Percentiles rank a stretch among this genome's conserved stretches.
phyloP scores from a whole-genome alignment of 2,797 vertebrate species.

The Meda fulgida region DNA sequence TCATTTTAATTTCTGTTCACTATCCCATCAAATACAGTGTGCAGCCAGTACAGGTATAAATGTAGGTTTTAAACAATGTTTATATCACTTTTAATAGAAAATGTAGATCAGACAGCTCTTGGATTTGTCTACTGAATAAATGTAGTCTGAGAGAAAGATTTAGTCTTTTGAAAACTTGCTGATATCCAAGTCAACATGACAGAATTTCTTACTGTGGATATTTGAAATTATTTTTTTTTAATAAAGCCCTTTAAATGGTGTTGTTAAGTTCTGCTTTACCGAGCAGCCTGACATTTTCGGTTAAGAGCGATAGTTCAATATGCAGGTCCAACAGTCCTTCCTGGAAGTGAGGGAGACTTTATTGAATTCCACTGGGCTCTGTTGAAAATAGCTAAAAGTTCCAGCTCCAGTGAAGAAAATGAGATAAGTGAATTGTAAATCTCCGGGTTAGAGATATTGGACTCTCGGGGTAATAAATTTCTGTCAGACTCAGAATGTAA shows the following conservation, averaged over 20 bases:
- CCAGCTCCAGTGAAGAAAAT: slow-evolving; percentile 68
- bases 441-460: slow-evolving; percentile 64
- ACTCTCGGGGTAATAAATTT: slow-evolving; percentile 75
- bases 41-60: neutral
- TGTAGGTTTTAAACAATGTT: neutral
- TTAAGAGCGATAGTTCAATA: slow-evolving; percentile 46
- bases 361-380: slow-evolving; percentile 71
- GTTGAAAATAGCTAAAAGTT: slow-evolving; percentile 56
- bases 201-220: slow-evolving; percentile 28
- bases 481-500: slow-evolving; percentile 75
- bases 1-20: neutral
- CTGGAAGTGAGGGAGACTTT: slow-evolving; percentile 68
- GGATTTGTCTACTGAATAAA: neutral
- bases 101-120: neutral
- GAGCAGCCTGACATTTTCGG: slow-evolving; percentile 51
- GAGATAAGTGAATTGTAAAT: slow-evolving; percentile 72
- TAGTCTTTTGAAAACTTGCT: slow-evolving; percentile 21
- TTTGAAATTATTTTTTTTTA: slow-evolving; percentile 32
- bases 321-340: slow-evolving; percentile 58
- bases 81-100: neutral
- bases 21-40: no score
- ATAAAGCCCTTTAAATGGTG: slow-evolving; percentile 41
- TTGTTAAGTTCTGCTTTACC: slow-evolving; percentile 50
- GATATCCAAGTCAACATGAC: slow-evolving; percentile 14
- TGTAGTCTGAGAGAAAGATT: neutral